These are phyloP conservation scores for Eupelmus urozonus DNA, from an alignment of 2,888 invertebrate species.

Conservation along the genomic window DNA sequence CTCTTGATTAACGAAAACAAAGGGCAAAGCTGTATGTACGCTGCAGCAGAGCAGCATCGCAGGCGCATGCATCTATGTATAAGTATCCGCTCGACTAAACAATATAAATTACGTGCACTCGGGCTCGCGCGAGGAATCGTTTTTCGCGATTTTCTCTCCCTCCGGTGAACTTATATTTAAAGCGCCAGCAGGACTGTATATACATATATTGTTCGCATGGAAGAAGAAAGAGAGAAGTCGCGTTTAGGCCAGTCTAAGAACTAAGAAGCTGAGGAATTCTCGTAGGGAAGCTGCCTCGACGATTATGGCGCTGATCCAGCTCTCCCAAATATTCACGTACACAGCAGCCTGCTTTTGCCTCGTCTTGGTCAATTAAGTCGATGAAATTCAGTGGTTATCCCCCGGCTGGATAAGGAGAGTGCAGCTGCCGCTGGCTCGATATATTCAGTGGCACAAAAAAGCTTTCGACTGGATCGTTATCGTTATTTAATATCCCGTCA, in stretches of 20 bases:
- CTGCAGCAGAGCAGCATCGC: too few species aligned
- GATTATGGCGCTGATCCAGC: conserved; percentile 61
- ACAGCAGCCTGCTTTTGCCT: conserved; percentile 40
- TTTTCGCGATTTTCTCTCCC: conserved; percentile 19
- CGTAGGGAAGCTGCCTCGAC: conserved; percentile 62
- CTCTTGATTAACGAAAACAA: conserved; percentile 10
- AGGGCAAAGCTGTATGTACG: too few species aligned
- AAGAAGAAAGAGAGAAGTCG: conserved; percentile 3
- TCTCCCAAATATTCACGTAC: background rate
- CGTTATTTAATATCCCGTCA: conserved; percentile 77
- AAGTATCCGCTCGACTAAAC: conserved; percentile 11
- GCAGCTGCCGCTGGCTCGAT: conserved; percentile 59
- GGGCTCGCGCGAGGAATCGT: too few species aligned
- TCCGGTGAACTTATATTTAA: background rate
- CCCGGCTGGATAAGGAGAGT: conserved; percentile 27
- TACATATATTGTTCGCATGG: too few species aligned
- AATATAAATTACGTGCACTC: conserved; percentile 29
- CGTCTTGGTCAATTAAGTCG: conserved; percentile 73
- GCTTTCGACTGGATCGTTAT: conserved; percentile 70
- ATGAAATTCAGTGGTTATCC: conserved; percentile 67
- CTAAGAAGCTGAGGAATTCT: conserved; percentile 60
- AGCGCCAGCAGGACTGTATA: too few species aligned
- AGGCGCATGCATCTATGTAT: background rate
- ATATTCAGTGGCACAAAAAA: conserved; percentile 50
- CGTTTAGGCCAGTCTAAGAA: conserved; percentile 1